Evolutionary conservation across 2,797 vertebrate genomes (phyloP).

Genomic region (Bovichtus variegatus): DNA sequence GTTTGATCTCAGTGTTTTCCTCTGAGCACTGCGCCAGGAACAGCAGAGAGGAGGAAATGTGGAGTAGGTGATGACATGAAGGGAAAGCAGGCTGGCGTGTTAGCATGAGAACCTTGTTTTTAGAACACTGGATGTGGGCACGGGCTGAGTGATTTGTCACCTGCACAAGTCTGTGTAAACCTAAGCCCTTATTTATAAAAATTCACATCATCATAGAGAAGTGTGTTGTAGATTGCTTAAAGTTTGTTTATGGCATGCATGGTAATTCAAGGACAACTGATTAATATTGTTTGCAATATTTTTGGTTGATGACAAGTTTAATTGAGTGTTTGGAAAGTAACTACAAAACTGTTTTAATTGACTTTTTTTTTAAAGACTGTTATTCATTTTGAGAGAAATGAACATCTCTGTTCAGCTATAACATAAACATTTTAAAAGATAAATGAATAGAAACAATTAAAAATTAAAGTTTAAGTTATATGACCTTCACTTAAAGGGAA

Average conservation of each 20-base stretch:
- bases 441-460: neutral
- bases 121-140: slow-evolving; percentile 24
- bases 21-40: slow-evolving; percentile 43
- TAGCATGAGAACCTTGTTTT: slow-evolving; percentile 30
- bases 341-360: no score
- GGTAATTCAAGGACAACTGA: neutral
- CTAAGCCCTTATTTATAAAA: neutral
- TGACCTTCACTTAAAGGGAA: neutral
- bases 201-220: neutral
- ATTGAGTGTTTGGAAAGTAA: neutral
- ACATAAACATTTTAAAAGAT: neutral
- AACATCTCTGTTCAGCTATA: neutral
- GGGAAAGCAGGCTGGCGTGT: slow-evolving; percentile 40
- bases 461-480: neutral
- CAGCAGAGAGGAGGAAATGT: slow-evolving; percentile 55
- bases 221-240: neutral
- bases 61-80: slow-evolving; percentile 63
- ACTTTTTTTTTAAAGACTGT: no score
- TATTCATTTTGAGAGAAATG: neutral
- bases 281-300: no score
- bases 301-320: neutral
- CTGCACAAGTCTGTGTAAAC: slow-evolving; percentile 16
- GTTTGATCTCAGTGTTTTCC: slow-evolving; percentile 70
- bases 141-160: slow-evolving; percentile 38
- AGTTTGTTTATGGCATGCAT: neutral